Base-by-base conservation (phyloP, 2,888 invertebrate species). In the Harpalus rubripes region DNA sequence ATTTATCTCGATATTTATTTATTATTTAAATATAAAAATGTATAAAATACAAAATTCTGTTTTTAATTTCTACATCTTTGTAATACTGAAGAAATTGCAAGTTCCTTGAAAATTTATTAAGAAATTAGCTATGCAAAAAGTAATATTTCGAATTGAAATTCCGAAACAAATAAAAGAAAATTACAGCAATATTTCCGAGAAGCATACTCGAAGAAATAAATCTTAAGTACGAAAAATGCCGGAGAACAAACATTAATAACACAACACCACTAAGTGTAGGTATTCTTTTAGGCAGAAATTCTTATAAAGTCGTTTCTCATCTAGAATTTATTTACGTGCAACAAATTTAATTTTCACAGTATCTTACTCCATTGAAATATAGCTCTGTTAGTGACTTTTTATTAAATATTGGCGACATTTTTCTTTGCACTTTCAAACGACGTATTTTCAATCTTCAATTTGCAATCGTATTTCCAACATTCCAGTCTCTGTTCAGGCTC, bases 361-460 rank as follows among this genome's bases (percentile, higher is more conserved):
- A 2, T 7, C 32, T 39, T 26, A 39, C 68, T 32, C 1, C 39
- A 68, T 68, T 68, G 68, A 68, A 68, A 68, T 68, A 68, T 68
- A 68, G 22, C 22, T 68, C 39, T 68, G 68, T 68, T 68, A 32
- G 32, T 68, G 39, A 68, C 39, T 68, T 68, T 68, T 68, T 68
- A 39, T 68, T 68, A 68, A 68, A 68, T 68, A 68, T 68, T 68
- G 32, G 68, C 6, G 68, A 68, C 68, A 68, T 68, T 68, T 63
- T 39, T 68, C 68, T 68, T 68, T 68, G 32, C 68, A 68, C 12
- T 32, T 39, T 68, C 68, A 68, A 68, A 68, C 68, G 68, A 39
- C 68, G 39, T 68, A 26, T 63, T 61, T 18, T 61, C 59, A 61
- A 26, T 63, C 10, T 26, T 68, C 32, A 39, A 68, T 68, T 39